phyloP scores from a whole-genome alignment of 1,140 invertebrate species.

The Paraescarpia echinospica region DNA sequence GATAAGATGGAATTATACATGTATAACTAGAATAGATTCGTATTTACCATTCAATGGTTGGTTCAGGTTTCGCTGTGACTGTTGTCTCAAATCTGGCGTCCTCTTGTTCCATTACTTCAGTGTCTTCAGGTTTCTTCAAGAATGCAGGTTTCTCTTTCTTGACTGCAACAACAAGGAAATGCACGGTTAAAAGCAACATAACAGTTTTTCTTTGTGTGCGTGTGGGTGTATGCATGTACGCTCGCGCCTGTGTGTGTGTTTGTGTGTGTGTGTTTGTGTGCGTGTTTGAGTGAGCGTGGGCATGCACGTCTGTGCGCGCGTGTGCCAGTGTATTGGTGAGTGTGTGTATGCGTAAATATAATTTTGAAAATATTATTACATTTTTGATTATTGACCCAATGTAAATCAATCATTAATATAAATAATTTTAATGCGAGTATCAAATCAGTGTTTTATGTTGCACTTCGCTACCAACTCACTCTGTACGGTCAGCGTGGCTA shows the following conservation, averaged over 20 bases:
- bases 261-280: background rate
- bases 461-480: slow-evolving; percentile 33
- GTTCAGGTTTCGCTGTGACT: slow-evolving; percentile 54
- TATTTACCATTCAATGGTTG: slow-evolving; percentile 50
- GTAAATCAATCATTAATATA: background rate
- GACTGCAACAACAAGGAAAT: slow-evolving; percentile 34
- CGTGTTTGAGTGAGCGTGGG: background rate
- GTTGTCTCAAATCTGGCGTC: slow-evolving; percentile 56
- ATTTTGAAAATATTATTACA: background rate
- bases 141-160: slow-evolving; percentile 57
- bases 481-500: slow-evolving; percentile 52
- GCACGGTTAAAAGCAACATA: background rate
- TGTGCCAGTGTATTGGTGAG: background rate
- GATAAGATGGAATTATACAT: slow-evolving; percentile 43
- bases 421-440: background rate
- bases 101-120: slow-evolving; percentile 48
- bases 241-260: background rate
- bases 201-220: background rate
- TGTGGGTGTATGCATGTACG: background rate
- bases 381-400: background rate
- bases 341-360: background rate
- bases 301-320: background rate
- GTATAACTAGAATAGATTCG: background rate
- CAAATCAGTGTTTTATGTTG: background rate
- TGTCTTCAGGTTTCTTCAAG: slow-evolving; percentile 50